Evolutionary conservation across 1,140 invertebrate species (phyloP), one percentile per base, ranked within the genome.

Genomic region (Eriosoma lanigerum): DNA sequence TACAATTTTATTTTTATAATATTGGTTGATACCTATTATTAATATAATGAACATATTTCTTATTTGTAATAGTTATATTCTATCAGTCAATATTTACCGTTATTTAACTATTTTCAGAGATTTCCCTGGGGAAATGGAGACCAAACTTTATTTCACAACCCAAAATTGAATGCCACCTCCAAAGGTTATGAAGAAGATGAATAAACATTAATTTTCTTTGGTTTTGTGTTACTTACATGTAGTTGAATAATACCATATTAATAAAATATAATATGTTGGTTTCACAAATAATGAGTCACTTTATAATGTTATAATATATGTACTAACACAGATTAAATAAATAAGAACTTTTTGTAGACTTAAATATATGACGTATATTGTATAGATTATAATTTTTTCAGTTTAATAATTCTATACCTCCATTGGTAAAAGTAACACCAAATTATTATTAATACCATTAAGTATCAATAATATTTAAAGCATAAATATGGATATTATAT

Each of bases 81-180:
- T 38, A 3, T 38, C 32, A 38, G 32, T 38, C 3, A 38, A 38
- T 38, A 38, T 70, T 70, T 50, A 48, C 6, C 0, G 24, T 26
- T 26, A 29, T 5, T 60, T 12, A 44, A 19, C n/a, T 73, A 5
- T 56, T 76, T 75, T 76, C 86, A 92, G 89, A 85, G 86, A 85
- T 96, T 95, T 88, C 94, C 94, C 81, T 96, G 94, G 94, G 94
- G 94, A 82, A 94, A 96, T 87, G 95, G 95, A 76, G 91, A 93
- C 84, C 90, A 92, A 81, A 88, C 89, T 26, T 86, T 96, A 54
- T 95, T 96, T 89, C 93, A 94, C 87, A 96, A 96, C 86, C 90
- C 92, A 75, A 89, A 93, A 83, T 86, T 88, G 60, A 96, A 96
- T 85, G 86, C 94, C 70, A 86, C 96, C 56, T 93, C 94, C 70